These are phyloP conservation scores for Limonius californicus DNA, from an alignment of 1,140 invertebrate species.

Conservation along the genomic window DNA sequence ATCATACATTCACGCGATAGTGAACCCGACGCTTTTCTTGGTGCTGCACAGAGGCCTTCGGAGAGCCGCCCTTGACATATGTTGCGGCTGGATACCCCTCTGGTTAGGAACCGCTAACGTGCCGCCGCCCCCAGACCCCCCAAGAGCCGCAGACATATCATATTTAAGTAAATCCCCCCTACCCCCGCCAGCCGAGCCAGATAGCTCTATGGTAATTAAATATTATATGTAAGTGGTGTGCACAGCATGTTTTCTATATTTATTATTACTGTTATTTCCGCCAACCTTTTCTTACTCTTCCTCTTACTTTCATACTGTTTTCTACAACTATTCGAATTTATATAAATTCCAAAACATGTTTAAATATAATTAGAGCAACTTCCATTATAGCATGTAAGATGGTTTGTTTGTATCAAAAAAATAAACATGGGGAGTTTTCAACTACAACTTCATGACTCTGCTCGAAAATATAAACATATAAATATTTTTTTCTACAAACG, in stretches of 20 bases:
- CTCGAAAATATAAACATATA: no score
- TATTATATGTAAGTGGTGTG: constrained; percentile 64
- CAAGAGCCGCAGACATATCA: constrained; percentile 49
- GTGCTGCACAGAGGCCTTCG: constrained; percentile 72
- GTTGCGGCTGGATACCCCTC: constrained; percentile 67
- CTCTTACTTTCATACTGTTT: no score
- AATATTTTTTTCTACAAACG: no score
- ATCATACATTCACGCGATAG: constrained; percentile 81
- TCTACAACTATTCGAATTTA: no score
- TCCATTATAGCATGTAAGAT: no score
- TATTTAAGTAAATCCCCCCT: constrained; percentile 50
- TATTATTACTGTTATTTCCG: neutral
- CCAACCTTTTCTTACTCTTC: neutral
- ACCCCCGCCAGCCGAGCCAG: constrained; percentile 52
- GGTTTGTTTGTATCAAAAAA: no score
- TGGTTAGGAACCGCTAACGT: constrained; percentile 44
- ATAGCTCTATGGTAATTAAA: constrained; percentile 64
- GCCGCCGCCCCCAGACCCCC: constrained; percentile 47
- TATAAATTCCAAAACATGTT: no score
- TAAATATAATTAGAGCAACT: no score
- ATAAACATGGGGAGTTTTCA: no score
- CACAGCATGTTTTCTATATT: constrained; percentile 37
- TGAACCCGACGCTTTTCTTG: constrained; percentile 78
- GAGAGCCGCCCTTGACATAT: constrained; percentile 64
- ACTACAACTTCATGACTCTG: no score